phyloP scores from a whole-genome alignment of 2,888 invertebrate species.

The Drosophila leonis region DNA sequence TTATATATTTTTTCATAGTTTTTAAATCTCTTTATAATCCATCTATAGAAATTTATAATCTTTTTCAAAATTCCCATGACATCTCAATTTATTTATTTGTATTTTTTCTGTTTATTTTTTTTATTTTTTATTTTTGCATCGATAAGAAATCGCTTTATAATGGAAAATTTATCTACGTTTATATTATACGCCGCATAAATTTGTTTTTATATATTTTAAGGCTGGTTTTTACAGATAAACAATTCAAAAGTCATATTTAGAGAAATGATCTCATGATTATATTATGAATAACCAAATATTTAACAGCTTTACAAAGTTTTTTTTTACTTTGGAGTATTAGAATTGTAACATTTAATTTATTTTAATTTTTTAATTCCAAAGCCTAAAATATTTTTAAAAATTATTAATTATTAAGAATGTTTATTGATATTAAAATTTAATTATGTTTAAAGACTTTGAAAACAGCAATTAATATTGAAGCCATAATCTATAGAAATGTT shows the following conservation, averaged over 20 bases:
- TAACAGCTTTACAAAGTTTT: background rate
- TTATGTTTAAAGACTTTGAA: background rate
- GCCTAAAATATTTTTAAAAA: background rate
- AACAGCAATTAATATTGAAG: too few relatives aligned
- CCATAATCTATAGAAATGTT: too few relatives aligned
- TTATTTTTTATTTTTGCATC: background rate
- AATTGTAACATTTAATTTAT: background rate
- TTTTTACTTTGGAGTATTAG: background rate
- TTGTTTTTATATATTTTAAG: background rate
- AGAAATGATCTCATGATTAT: constrained; percentile 4
- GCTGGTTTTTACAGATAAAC: background rate
- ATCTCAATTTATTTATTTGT: background rate
- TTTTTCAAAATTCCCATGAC: background rate
- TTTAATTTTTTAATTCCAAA: background rate
- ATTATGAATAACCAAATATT: background rate
- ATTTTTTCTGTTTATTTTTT: background rate
- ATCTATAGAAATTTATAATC: background rate
- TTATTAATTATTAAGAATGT: background rate
- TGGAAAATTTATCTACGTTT: background rate
- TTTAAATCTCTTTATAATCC: background rate
- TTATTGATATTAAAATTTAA: background rate
- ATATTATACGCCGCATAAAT: background rate
- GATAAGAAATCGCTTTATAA: background rate
- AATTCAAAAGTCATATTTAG: background rate
- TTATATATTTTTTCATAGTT: background rate